These are phyloP conservation scores for Rhynchotus rufescens DNA, from an alignment of 2,797 vertebrate species.

Conservation along the genomic window DNA sequence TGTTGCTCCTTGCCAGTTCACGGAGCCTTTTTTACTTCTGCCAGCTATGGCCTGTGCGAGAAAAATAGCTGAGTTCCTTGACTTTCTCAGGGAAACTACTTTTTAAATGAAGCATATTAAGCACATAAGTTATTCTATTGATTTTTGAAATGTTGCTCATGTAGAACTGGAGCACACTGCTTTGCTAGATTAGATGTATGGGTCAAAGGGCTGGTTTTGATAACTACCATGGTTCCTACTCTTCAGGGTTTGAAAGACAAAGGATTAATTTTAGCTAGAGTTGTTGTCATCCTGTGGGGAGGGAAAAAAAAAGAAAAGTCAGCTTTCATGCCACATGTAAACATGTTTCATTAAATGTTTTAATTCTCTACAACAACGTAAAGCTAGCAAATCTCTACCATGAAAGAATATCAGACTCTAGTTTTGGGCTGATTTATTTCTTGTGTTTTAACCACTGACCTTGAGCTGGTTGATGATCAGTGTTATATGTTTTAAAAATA, in stretches of 20 bases:
- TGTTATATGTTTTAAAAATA: not conserved
- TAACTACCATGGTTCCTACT: not conserved
- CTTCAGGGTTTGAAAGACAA: not conserved
- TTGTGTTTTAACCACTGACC: not conserved
- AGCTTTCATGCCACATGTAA: not conserved
- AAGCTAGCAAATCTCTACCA: not conserved
- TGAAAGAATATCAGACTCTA: not conserved
- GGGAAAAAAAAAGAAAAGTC: not conserved
- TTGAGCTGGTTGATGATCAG: not conserved
- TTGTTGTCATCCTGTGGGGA: not conserved
- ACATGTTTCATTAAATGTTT: not conserved
- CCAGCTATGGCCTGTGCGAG: not conserved
- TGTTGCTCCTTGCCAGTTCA: not conserved
- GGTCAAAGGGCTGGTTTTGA: not conserved
- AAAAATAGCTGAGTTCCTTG: not conserved
- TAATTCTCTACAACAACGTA: not conserved
- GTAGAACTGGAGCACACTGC: not conserved
- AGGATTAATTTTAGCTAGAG: not conserved
- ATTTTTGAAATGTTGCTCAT: not conserved
- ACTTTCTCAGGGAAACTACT: not conserved
- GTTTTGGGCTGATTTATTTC: not conserved
- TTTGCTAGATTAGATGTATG: not conserved
- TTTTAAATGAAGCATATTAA: not conserved
- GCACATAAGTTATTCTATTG: not conserved
- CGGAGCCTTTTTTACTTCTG: not conserved